phyloP scores from a whole-genome alignment of 2,888 invertebrate species.

The Orthosia gracilis region DNA sequence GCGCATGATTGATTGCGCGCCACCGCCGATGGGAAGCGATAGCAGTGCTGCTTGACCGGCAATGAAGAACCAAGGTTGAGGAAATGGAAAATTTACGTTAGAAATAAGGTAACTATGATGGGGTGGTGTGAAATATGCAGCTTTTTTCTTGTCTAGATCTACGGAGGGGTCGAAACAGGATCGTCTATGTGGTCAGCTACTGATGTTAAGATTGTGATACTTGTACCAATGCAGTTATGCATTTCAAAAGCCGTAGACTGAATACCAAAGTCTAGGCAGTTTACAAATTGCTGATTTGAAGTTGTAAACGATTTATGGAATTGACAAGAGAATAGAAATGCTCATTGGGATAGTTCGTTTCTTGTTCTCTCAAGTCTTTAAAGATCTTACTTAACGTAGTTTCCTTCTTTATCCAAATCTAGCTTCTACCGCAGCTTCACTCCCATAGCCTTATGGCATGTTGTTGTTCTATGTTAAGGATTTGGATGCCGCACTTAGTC shows the following conservation, averaged over 20 bases:
- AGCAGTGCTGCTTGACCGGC: constrained; percentile 3
- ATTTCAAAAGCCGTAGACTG: background rate
- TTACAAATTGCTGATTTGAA: background rate
- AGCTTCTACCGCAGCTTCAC: no score
- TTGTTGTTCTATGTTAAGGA: no score
- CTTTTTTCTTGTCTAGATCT: background rate
- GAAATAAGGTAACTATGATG: no score
- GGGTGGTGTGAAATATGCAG: background rate
- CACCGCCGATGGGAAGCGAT: constrained; percentile 42
- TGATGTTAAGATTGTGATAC: background rate
- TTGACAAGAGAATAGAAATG: no score
- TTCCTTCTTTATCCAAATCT: background rate
- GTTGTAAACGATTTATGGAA: background rate
- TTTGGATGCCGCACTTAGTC: no score
- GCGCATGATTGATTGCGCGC: constrained; percentile 55
- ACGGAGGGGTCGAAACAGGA: background rate
- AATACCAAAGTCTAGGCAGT: no score
- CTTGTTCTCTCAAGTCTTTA: background rate
- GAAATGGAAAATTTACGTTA: background rate
- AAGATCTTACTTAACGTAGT: background rate
- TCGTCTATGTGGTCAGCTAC: background rate
- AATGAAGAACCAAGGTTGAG: constrained; percentile 34
- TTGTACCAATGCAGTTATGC: background rate
- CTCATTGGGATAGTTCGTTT: background rate
- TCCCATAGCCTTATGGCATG: no score